These are phyloP conservation scores for Cryptops parisi DNA, from an alignment of 2,888 invertebrate genomes.

Conservation along the genomic window DNA sequence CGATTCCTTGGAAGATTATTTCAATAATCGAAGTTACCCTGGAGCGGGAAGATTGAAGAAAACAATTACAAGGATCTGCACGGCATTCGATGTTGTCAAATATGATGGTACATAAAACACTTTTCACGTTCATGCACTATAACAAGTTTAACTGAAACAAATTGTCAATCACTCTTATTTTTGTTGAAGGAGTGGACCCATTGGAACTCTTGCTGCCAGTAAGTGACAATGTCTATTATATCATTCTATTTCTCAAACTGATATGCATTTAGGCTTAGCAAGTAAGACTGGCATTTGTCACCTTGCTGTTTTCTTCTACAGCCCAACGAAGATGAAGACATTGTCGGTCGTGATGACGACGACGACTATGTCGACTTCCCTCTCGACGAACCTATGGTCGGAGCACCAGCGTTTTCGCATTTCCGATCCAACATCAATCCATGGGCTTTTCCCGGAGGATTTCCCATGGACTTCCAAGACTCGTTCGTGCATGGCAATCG, in stretches of 20 bases:
- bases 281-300: too few relatives aligned
- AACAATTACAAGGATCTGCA: conserved; percentile 10
- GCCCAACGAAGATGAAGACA: conserved; percentile 2
- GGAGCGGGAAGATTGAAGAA: conserved; percentile 5
- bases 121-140: too few relatives aligned
- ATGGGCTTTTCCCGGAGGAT: not conserved
- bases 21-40: conserved; percentile 4
- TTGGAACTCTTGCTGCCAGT: conserved; percentile 3
- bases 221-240: too few relatives aligned
- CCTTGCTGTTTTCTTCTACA: not conserved
- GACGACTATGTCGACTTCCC: not conserved
- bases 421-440: not conserved
- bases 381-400: not conserved
- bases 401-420: not conserved
- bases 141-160: too few relatives aligned
- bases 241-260: too few relatives aligned
- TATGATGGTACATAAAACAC: conserved; percentile 13
- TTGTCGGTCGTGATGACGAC: not conserved
- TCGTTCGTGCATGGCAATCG: not conserved
- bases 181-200: not conserved
- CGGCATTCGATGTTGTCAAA: conserved; percentile 11
- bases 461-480: not conserved
- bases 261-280: too few relatives aligned
- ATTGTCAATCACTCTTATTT: not conserved
- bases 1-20: conserved; percentile 11